phyloP scores from a whole-genome alignment of 2,888 invertebrate genomes.

The Orthonychiurus folsomi region DNA sequence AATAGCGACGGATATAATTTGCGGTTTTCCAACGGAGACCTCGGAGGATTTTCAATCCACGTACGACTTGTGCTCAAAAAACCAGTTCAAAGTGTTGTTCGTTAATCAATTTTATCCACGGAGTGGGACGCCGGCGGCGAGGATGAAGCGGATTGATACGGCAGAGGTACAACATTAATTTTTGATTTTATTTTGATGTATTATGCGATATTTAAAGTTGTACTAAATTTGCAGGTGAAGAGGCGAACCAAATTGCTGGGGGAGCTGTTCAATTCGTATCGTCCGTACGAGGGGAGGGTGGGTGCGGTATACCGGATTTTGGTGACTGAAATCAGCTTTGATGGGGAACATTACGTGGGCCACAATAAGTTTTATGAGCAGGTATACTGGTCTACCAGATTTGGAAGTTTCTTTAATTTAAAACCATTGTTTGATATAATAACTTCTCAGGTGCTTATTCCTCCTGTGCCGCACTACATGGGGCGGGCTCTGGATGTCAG shows the following conservation, averaged over 20 bases:
- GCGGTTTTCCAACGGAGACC: constrained; percentile 96
- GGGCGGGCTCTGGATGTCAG: too few relatives aligned
- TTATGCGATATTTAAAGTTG: neutral
- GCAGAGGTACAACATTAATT: constrained; percentile 50
- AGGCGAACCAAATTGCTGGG: constrained; percentile 77
- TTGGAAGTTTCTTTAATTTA: neutral
- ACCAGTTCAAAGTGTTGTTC: constrained; percentile 86
- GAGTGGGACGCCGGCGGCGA: constrained; percentile 92
- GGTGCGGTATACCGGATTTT: constrained; percentile 66
- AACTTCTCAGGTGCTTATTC: too few relatives aligned
- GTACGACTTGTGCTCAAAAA: constrained; percentile 67
- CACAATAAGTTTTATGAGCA: constrained; percentile 95
- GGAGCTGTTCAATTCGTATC: constrained; percentile 77
- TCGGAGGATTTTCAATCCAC: constrained; percentile 81
- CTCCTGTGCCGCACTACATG: too few relatives aligned
- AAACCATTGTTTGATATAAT: neutral
- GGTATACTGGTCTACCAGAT: constrained; percentile 46
- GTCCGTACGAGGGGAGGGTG: constrained; percentile 63
- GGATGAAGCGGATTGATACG: constrained; percentile 71
- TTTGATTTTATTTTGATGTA: neutral
- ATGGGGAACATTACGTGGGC: constrained; percentile 79
- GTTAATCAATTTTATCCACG: constrained; percentile 97
- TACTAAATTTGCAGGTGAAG: constrained; percentile 58
- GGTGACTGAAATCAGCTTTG: constrained; percentile 88
- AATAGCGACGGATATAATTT: constrained; percentile 95